Percentiles rank a stretch among this genome's conserved stretches.
Evolutionary conservation across 1,140 invertebrate species (phyloP).

Genomic region (Argopecten irradians): DNA sequence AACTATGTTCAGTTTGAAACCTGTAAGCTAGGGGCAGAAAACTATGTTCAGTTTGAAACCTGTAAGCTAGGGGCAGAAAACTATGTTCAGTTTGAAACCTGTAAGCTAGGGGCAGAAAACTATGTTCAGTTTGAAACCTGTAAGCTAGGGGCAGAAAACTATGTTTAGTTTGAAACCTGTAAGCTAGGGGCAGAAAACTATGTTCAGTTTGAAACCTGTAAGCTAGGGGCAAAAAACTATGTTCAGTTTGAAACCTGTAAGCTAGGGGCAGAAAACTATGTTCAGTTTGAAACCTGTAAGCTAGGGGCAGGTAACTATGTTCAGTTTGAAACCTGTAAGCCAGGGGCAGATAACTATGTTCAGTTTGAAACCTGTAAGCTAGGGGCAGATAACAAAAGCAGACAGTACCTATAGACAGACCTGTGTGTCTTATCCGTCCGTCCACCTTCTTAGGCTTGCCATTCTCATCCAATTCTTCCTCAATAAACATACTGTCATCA

Average conservation of each 20-base stretch:
- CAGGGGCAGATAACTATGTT: background rate
- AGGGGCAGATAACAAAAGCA: constrained; percentile 26
- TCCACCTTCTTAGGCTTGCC: constrained; percentile 54
- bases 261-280: background rate
- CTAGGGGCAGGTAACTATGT: background rate
- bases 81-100: background rate
- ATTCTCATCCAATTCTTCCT: constrained; percentile 56
- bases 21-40: too few relatives aligned
- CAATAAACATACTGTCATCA: constrained; percentile 57
- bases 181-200: background rate
- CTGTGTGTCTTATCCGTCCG: constrained; percentile 62
- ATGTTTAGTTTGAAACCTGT: too few relatives aligned
- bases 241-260: background rate
- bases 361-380: background rate
- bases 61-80: background rate
- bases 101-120: background rate
- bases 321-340: background rate
- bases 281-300: background rate
- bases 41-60: too few relatives aligned
- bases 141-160: background rate
- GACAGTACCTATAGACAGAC: constrained; percentile 38
- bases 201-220: too few relatives aligned
- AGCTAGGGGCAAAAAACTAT: background rate
- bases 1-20: too few relatives aligned
- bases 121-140: too few relatives aligned